Conservation (phyloP, 1,140 invertebrate species). For the Copidosoma floridanum region DNA sequence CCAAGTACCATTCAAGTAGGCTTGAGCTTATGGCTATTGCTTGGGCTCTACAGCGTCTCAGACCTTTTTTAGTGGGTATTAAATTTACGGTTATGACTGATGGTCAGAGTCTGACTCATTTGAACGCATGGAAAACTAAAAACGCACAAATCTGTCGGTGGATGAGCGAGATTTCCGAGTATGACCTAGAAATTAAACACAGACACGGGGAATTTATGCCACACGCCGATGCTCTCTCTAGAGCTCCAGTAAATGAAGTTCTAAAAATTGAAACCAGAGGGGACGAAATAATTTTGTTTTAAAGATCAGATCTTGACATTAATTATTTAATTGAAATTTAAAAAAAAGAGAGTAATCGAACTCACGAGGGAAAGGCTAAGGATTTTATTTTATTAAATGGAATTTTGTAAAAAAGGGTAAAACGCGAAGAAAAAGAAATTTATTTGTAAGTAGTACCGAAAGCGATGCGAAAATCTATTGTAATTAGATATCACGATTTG, state of each 20-base stretch:
- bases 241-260: neutral
- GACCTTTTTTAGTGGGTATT: slow-evolving; percentile 13
- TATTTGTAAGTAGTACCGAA: neutral
- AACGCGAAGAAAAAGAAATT: neutral
- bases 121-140: too few species aligned
- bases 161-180: neutral
- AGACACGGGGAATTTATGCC: neutral
- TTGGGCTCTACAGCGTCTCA: neutral
- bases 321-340: neutral
- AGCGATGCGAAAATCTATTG: too few species aligned
- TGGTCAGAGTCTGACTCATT: slow-evolving; percentile 8
- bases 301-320: slow-evolving; percentile 6
- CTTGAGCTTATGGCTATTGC: slow-evolving; percentile 29
- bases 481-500: neutral
- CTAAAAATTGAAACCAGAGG: neutral
- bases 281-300: neutral
- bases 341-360: neutral
- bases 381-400: slow-evolving; percentile 8
- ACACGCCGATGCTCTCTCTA: neutral
- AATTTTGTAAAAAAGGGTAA: slow-evolving; percentile 1
- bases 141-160: slow-evolving; percentile 3
- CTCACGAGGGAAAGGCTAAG: neutral
- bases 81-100: slow-evolving; percentile 20
- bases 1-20: slow-evolving; percentile 10
- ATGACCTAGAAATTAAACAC: neutral